Percentiles rank a stretch among this genome's conserved stretches.
Evolutionary conservation across 1,140 invertebrate genomes (phyloP).

Genomic region (Limonius californicus): DNA sequence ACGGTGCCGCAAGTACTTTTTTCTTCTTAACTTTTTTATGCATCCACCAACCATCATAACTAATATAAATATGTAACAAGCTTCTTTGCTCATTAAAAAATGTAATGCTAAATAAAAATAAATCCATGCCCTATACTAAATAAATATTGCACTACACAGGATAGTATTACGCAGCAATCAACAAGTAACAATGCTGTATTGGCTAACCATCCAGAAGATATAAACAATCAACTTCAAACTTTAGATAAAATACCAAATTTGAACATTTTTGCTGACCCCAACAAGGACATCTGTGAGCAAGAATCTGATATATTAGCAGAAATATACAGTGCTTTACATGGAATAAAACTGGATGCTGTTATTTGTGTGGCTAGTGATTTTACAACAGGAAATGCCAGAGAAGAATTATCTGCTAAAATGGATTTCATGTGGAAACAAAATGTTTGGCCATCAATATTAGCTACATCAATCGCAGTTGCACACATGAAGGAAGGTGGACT

Average conservation of each 20-base stretch:
- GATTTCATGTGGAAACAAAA: slow-evolving; percentile 18
- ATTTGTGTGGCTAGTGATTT: slow-evolving; percentile 98
- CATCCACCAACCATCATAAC: too few species aligned
- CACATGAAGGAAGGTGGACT: slow-evolving; percentile 71
- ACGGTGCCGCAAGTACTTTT: too few species aligned
- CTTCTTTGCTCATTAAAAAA: too few species aligned
- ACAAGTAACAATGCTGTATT: too few species aligned
- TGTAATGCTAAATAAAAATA: too few species aligned
- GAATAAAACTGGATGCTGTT: slow-evolving; percentile 85
- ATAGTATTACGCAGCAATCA: too few species aligned
- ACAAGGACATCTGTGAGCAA: slow-evolving; percentile 71
- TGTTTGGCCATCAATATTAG: slow-evolving; percentile 13
- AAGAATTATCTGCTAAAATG: slow-evolving; percentile 4
- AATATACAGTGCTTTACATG: slow-evolving; percentile 58
- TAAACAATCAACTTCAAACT: slow-evolving; percentile 35
- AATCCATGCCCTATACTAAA: too few species aligned
- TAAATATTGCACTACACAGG: too few species aligned
- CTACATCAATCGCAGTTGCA: slow-evolving; percentile 35
- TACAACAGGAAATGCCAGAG: slow-evolving; percentile 80
- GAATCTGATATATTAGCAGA: slow-evolving; percentile 60
- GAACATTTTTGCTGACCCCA: slow-evolving; percentile 77
- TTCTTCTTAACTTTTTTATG: too few species aligned
- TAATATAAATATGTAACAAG: too few species aligned
- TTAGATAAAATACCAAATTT: slow-evolving; percentile 83
- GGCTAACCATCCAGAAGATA: not conserved